Evolutionary conservation across 2,113 vertebrate species (phyloP).

Genomic region (Stigmatopora argus): DNA sequence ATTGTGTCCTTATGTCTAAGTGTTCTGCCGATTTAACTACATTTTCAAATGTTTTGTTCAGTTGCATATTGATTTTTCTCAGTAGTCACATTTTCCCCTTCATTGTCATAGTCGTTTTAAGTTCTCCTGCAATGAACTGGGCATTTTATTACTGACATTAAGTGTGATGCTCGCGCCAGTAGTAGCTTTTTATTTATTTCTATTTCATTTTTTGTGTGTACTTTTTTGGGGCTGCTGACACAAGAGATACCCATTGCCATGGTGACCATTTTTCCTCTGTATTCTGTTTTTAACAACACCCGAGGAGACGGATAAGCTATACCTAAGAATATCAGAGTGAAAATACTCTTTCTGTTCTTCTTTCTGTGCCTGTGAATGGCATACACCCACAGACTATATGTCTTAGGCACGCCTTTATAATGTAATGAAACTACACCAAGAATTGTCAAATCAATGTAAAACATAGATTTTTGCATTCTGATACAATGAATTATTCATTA

Average conservation of each 20-base stretch:
- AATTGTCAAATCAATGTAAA: too few species aligned
- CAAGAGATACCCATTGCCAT: constrained; percentile 27
- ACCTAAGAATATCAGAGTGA: constrained; percentile 45
- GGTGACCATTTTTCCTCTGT: constrained; percentile 29
- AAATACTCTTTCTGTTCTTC: constrained; percentile 32
- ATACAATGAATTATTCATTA: too few species aligned
- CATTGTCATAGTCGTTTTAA: constrained; percentile 5
- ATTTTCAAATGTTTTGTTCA: constrained; percentile 22
- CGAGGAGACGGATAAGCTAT: constrained; percentile 41
- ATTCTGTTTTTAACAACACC: constrained; percentile 25
- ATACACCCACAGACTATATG: background rate
- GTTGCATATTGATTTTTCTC: constrained; percentile 39
- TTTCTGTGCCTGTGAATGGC: constrained; percentile 28
- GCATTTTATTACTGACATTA: constrained; percentile 22
- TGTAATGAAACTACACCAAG: background rate
- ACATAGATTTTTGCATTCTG: too few species aligned
- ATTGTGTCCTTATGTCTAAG: constrained; percentile 5
- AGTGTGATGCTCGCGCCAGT: constrained; percentile 23
- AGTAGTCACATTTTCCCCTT: constrained; percentile 4
- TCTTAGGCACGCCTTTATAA: background rate
- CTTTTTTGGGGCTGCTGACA: constrained; percentile 30
- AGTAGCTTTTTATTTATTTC: background rate
- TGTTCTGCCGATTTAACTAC: constrained; percentile 28
- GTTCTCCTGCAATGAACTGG: constrained; percentile 3
- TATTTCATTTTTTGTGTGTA: background rate